Evolutionary conservation across 2,113 vertebrate genomes (phyloP).

Genomic region (Sebastes schlegelii): DNA sequence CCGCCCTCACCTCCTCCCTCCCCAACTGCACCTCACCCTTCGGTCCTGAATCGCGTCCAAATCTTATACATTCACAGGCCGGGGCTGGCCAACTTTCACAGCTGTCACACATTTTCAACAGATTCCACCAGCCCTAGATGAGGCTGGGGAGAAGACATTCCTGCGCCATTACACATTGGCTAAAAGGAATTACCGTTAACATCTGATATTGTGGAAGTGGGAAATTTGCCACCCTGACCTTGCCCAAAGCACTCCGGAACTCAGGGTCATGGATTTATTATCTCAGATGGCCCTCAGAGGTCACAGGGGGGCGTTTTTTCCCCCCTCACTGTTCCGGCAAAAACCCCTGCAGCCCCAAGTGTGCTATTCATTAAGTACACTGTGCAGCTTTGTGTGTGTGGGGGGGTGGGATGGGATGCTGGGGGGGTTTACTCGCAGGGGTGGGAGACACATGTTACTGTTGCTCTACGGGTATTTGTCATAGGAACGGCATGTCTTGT

Average conservation of each 20-base stretch:
- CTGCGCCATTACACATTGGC: conserved; percentile 95
- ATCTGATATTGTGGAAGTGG: conserved; percentile 98
- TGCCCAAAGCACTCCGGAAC: conserved; percentile 94
- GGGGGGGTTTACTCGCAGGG: conserved; percentile 34
- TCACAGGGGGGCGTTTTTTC: conserved; percentile 74
- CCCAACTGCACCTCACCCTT: conserved; percentile 34
- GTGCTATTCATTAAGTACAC: conserved; percentile 88
- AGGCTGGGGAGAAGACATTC: conserved; percentile 94
- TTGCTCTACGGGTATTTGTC: conserved; percentile 90
- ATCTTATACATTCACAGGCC: conserved; percentile 88
- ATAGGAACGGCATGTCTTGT: conserved; percentile 95
- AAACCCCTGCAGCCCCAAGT: conserved; percentile 78
- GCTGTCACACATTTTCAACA: conserved; percentile 99
- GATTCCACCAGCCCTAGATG: conserved; percentile 94
- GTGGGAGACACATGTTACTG: conserved; percentile 89
- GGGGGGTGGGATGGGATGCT: conserved; percentile 11
- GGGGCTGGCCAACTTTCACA: conserved; percentile 90
- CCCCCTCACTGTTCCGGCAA: conserved; percentile 66
- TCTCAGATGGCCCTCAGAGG: conserved; percentile 89
- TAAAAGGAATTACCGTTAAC: conserved; percentile 96
- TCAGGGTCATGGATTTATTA: conserved; percentile 91
- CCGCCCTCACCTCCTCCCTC: background rate
- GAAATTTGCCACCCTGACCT: conserved; percentile 93
- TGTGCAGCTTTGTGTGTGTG: conserved; percentile 66
- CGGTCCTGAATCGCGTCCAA: conserved; percentile 85